Evolutionary conservation across 2,113 vertebrate genomes (phyloP).

Genomic region (Callaeas wilsoni): DNA sequence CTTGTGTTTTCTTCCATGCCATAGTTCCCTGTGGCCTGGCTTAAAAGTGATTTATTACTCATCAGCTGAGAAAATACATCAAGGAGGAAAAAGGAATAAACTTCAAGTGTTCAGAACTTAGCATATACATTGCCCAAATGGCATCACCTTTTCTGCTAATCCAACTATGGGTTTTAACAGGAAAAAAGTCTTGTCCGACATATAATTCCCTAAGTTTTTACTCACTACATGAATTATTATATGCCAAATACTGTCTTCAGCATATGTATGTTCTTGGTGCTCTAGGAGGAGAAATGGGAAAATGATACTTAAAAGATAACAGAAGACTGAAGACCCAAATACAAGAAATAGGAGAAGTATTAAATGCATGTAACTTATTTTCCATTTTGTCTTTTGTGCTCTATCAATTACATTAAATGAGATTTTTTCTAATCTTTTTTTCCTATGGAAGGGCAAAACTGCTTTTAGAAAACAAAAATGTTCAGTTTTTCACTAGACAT

Average conservation of each 20-base stretch:
- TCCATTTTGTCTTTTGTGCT: not conserved
- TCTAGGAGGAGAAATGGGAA: not conserved
- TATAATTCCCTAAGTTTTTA: not conserved
- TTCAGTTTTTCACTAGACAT: not conserved
- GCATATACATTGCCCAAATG: not conserved
- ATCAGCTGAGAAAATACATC: not conserved
- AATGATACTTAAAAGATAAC: not conserved
- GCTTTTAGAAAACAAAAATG: not conserved
- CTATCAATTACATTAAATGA: not conserved
- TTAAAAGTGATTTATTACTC: slow-evolving; percentile 21
- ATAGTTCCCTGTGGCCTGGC: not conserved
- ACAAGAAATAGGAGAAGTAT: not conserved
- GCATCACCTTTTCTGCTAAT: not conserved
- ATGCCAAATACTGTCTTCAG: not conserved
- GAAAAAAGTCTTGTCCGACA: not conserved
- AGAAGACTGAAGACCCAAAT: not conserved
- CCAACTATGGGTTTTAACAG: not conserved
- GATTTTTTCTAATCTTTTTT: not conserved
- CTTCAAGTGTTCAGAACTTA: not conserved
- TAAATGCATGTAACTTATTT: not conserved
- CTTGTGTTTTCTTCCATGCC: not conserved
- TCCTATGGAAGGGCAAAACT: not conserved
- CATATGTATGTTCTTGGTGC: not conserved
- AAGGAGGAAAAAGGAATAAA: slow-evolving; percentile 15
- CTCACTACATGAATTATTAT: not conserved